A percentile compares a stretch with the other conserved stretches of the same genome.
Evolutionary conservation across 2,797 vertebrate genomes (phyloP).

Genomic region (Cyprinella venusta): DNA sequence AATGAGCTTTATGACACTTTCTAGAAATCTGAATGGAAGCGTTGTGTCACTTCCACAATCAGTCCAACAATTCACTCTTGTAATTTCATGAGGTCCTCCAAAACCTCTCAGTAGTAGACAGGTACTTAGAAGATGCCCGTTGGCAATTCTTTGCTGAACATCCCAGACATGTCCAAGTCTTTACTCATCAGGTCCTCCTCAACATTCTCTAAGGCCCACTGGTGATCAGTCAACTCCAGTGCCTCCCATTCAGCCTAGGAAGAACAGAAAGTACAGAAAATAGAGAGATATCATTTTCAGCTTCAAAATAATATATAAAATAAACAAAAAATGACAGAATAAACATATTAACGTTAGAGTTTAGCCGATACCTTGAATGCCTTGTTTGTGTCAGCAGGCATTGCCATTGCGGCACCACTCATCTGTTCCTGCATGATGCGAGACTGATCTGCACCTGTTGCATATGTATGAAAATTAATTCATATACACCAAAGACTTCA

Average conservation of each 20-base stretch:
- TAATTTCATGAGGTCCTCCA: constrained; percentile 24
- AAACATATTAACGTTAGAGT: not conserved
- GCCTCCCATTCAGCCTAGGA: constrained; percentile 97
- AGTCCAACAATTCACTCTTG: constrained; percentile 29
- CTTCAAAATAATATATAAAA: not conserved
- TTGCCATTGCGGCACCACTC: constrained; percentile 98
- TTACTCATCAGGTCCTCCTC: constrained; percentile 97
- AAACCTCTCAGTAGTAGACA: constrained; percentile 47
- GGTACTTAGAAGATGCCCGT: constrained; percentile 91
- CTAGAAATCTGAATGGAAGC: not conserved
- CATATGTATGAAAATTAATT: constrained; percentile 22
- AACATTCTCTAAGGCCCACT: constrained; percentile 95
- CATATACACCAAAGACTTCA: too few species aligned
- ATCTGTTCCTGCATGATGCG: constrained; percentile 99
- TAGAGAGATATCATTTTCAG: too few species aligned
- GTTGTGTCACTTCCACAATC: constrained; percentile 27
- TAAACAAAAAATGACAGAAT: not conserved
- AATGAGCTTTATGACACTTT: constrained; percentile 50
- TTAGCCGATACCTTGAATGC: constrained; percentile 90
- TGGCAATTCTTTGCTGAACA: constrained; percentile 96
- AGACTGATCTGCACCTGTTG: constrained; percentile 91
- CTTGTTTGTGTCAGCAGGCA: constrained; percentile 99
- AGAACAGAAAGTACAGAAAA: constrained; percentile 32
- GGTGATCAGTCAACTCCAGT: constrained; percentile 95
- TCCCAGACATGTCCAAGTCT: constrained; percentile 95